Percentiles rank a stretch among this genome's conserved stretches.
These are phyloP conservation scores for Cephonodes hylas DNA, from an alignment of 2,888 invertebrate genomes.

Conservation along the genomic window DNA sequence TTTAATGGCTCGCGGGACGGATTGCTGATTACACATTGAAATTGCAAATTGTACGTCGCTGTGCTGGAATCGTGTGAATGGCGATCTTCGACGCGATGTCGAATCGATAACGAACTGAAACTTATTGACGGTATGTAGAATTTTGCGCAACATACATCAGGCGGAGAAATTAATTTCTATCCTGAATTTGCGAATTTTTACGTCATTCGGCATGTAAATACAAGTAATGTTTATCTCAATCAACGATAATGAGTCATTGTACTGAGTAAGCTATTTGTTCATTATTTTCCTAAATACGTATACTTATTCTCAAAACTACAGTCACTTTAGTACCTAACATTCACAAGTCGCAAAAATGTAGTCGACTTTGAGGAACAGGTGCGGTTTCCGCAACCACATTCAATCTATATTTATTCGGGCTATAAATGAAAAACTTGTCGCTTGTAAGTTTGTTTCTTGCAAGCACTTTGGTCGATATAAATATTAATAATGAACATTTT, in stretches of 20 bases:
- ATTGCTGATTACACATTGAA: slow-evolving; percentile 56
- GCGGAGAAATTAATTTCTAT: neutral
- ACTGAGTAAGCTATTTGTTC: neutral
- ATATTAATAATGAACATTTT: no score
- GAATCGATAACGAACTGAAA: neutral
- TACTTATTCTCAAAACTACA: neutral
- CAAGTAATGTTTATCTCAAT: no score
- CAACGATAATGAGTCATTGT: no score
- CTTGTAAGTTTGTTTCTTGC: neutral
- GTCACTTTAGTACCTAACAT: neutral
- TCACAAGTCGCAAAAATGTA: neutral
- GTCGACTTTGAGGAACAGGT: slow-evolving; percentile 4
- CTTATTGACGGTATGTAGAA: neutral
- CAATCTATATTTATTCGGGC: neutral
- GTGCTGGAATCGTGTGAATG: neutral
- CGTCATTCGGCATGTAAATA: no score
- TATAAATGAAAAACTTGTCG: neutral
- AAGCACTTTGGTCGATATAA: neutral
- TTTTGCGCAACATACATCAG: neutral
- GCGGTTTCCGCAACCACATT: neutral
- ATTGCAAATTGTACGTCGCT: slow-evolving; percentile 40
- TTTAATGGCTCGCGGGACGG: slow-evolving; percentile 48
- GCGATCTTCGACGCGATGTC: neutral
- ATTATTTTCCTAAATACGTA: neutral
- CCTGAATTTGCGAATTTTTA: neutral